phyloP scores from a whole-genome alignment of 2,113 vertebrate genomes.

The Oreochromis niloticus region DNA sequence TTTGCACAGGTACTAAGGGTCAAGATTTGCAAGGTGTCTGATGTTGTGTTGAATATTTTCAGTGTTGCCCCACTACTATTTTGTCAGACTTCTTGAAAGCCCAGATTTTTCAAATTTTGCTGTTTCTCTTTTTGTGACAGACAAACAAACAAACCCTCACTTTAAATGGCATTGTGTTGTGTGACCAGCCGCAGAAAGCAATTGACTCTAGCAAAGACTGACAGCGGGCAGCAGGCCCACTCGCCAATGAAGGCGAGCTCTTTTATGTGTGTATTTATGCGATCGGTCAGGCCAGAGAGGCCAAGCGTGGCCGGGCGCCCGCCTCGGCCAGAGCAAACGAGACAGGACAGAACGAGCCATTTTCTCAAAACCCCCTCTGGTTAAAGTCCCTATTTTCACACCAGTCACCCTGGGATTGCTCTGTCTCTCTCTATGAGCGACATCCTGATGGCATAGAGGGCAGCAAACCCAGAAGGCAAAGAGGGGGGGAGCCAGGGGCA shows the following conservation, averaged over 20 bases:
- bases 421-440: constrained; percentile 44
- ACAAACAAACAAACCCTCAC: constrained; percentile 1
- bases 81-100: background rate
- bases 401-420: constrained; percentile 39
- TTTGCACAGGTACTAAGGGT: background rate
- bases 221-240: background rate
- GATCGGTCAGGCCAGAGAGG: constrained; percentile 42
- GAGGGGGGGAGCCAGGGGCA: background rate
- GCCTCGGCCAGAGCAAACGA: constrained; percentile 27
- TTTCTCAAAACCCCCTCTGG: constrained; percentile 48
- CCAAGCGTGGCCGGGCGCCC: constrained; percentile 35
- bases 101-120: background rate
- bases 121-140: background rate
- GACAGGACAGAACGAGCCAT: constrained; percentile 51
- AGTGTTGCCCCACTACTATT: background rate
- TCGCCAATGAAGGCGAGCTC: background rate
- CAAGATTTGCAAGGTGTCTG: background rate
- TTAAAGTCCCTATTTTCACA: constrained; percentile 58
- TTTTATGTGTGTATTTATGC: constrained; percentile 48
- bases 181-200: constrained; percentile 2
- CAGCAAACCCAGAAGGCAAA: background rate
- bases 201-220: constrained; percentile 22
- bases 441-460: constrained; percentile 34
- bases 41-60: background rate
- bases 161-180: background rate